Percentiles rank a stretch among this genome's conserved stretches.
Conservation (phyloP, 1,140 invertebrate genomes). For the Ectropis grisescens region DNA sequence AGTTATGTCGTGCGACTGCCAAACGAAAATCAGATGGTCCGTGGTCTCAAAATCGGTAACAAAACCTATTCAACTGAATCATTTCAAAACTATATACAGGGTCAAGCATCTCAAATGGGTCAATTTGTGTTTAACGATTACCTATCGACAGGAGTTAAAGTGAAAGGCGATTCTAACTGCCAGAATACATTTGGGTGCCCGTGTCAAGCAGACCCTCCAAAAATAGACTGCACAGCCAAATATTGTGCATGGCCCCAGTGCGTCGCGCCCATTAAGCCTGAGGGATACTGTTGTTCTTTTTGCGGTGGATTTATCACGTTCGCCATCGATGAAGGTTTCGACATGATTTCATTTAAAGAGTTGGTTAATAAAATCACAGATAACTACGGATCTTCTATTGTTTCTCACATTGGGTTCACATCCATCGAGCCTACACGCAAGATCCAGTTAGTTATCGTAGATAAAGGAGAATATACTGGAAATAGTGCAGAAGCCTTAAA, state of each 20-base stretch:
- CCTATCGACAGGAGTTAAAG: slow-evolving; percentile 11
- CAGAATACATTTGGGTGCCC: slow-evolving; percentile 33
- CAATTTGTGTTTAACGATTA: slow-evolving; percentile 27
- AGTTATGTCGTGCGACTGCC: slow-evolving; percentile 30
- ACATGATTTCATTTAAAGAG: slow-evolving; percentile 30
- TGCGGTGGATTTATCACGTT: slow-evolving; percentile 42
- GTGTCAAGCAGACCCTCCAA: slow-evolving; percentile 29
- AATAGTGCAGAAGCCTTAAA: slow-evolving; percentile 35
- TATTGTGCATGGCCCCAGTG: slow-evolving; percentile 37
- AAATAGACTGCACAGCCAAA: slow-evolving; percentile 37
- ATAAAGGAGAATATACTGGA: slow-evolving; percentile 42
- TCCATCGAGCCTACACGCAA: slow-evolving; percentile 17
- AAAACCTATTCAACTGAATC: slow-evolving; percentile 9
- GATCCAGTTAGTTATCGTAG: slow-evolving; percentile 43
- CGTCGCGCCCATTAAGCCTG: slow-evolving; percentile 37
- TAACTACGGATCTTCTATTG: slow-evolving; percentile 23
- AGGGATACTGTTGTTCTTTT: slow-evolving; percentile 51
- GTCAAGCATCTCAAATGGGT: slow-evolving; percentile 10
- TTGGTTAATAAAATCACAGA: slow-evolving; percentile 23
- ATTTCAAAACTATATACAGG: slow-evolving; percentile 8
- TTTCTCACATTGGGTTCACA: slow-evolving; percentile 31
- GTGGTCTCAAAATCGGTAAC: slow-evolving; percentile 19
- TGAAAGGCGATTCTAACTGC: slow-evolving; percentile 16
- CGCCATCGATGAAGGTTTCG: slow-evolving; percentile 34
- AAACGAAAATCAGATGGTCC: slow-evolving; percentile 20